Conservation (phyloP, 2,797 vertebrate genomes). For the Acridotheres tristis region DNA sequence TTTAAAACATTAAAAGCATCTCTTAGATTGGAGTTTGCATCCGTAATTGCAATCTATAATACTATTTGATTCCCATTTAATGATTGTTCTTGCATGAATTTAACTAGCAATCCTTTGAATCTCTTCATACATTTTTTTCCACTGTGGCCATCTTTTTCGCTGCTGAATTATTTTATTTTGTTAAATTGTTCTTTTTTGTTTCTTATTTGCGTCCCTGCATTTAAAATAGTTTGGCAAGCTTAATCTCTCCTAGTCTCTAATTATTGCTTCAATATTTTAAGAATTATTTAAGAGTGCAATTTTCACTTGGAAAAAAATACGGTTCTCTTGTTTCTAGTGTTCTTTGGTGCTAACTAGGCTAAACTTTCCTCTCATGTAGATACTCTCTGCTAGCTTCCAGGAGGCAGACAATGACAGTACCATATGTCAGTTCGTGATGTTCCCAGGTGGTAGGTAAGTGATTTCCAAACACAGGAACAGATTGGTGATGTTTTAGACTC, state of each 20-base stretch:
- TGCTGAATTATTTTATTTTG: conserved; percentile 4
- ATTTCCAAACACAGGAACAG: conserved; percentile 40
- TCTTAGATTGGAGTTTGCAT: background rate
- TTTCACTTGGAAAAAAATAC: background rate
- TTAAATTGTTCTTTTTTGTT: background rate
- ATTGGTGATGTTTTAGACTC: conserved; percentile 21
- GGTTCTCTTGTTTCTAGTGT: background rate
- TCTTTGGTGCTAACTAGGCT: background rate
- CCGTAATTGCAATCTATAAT: background rate
- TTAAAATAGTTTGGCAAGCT: background rate
- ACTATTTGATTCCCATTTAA: background rate
- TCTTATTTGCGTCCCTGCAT: background rate
- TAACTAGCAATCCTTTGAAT: background rate
- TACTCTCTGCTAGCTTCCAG: background rate
- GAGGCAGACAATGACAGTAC: conserved; percentile 13
- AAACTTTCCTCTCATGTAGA: background rate
- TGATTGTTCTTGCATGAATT: background rate
- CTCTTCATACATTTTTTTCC: background rate
- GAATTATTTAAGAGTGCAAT: background rate
- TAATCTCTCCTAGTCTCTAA: background rate
- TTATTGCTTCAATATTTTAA: conserved; percentile 14
- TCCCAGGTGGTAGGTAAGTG: conserved; percentile 22
- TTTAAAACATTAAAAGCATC: background rate
- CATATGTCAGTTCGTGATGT: conserved; percentile 21
- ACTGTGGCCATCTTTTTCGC: background rate